Evolutionary conservation across 1,140 invertebrate genomes (phyloP), one percentile per base, ranked within the genome.

Genomic region (Cotesia glomerata): DNA sequence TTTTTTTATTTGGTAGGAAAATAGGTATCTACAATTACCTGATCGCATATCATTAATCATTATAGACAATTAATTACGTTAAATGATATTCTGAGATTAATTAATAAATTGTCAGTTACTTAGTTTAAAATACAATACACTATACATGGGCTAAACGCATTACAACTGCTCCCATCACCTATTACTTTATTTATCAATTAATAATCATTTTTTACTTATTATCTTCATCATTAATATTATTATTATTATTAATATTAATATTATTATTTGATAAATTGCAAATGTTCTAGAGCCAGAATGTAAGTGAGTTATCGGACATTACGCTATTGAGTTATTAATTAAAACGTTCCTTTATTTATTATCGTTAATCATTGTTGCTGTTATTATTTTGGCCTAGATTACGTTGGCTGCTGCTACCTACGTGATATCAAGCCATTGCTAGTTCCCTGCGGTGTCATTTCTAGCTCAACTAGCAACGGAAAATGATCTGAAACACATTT

Each of bases 381-480:
- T 76, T 75, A 74, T 85, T 85, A 85, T 76, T 87, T 86, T 79
- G 80, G 81, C 78, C 84, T 86, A 84, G 81, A 80, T 76, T 81
- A 82, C 75, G 83, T 81, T 81, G 80, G 81, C 80, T 86, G 86
- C 86, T 87, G 86, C 86, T 87, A 87, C 86, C 86, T 87, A 72
- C 86, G 84, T 75, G 86, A 81, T 77, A 87, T 87, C 80, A 86
- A 79, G 74, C 86, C 86, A 76, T 87, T 87, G 75, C 83, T 86
- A 75, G 84, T 85, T 79, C 83, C 83, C 79, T 89, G 90, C 45
- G 91, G 90, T 26, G 88, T 88, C 92, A 98, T 93, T 88, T 98
- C 96, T 77, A 98, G 88, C 87, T 99, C 97, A 39, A 97, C 97
- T 77, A 99, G 88, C 67, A 99, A 88, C 61, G 97, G 95, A 89